Conservation (phyloP, 2,113 vertebrate genomes). For the Gulo gulo region DNA sequence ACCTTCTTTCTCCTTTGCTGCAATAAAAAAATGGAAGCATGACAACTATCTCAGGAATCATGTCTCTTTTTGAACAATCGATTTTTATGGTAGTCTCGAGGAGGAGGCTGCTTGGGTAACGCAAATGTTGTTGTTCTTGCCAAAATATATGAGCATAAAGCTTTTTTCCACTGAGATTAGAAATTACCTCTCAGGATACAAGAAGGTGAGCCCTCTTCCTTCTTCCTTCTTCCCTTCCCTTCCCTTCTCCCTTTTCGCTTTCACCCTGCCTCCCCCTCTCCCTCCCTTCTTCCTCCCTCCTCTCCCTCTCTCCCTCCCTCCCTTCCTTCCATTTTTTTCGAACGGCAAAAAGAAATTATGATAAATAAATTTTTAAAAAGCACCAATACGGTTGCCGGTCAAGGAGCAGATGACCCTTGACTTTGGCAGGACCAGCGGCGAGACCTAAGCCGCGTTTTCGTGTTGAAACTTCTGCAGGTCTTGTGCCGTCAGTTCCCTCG, state of each 20-base stretch:
- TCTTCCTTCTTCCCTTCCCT: background rate
- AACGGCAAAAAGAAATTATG: constrained; percentile 63
- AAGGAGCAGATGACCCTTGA: constrained; percentile 49
- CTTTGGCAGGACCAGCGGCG: constrained; percentile 58
- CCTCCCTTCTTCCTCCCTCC: background rate
- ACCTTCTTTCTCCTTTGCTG: constrained; percentile 34
- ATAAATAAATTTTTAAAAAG: constrained; percentile 49
- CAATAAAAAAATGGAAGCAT: constrained; percentile 36
- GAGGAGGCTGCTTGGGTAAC: constrained; percentile 48
- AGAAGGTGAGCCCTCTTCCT: rapidly evolving
- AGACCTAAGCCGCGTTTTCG: constrained; percentile 52
- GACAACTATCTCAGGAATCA: constrained; percentile 54
- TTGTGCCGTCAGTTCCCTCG: constrained; percentile 40
- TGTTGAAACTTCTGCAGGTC: constrained; percentile 50
- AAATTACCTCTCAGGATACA: background rate
- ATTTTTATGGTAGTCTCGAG: constrained; percentile 28
- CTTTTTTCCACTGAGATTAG: constrained; percentile 50
- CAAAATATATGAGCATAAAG: constrained; percentile 27
- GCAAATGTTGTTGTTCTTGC: constrained; percentile 47
- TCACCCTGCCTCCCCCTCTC: rapidly evolving
- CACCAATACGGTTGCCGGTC: constrained; percentile 63
- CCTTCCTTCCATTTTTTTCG: background rate
- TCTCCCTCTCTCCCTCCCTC: background rate
- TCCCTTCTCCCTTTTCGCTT: background rate
- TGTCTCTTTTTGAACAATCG: constrained; percentile 46